phyloP scores from a whole-genome alignment of 2,797 vertebrate species.

The Pitangus sulphuratus region DNA sequence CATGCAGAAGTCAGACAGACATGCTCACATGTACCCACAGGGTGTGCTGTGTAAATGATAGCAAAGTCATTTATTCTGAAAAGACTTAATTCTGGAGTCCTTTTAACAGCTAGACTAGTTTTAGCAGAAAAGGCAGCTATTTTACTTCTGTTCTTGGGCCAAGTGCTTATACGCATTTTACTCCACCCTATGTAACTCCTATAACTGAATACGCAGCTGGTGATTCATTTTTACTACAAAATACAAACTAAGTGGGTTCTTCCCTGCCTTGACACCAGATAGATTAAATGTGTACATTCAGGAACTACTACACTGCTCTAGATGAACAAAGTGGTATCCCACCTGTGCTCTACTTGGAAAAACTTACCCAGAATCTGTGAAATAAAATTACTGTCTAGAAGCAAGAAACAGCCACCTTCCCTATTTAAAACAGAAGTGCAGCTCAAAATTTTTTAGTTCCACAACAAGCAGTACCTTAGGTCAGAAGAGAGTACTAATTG shows the following conservation, averaged over 20 bases:
- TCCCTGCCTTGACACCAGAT: background rate
- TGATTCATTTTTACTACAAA: background rate
- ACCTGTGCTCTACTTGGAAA: background rate
- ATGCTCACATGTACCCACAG: rapidly evolving
- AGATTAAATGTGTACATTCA: background rate
- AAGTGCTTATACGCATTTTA: background rate
- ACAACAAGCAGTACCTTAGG: background rate
- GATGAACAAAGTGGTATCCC: background rate
- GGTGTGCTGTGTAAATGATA: background rate
- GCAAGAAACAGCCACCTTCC: background rate
- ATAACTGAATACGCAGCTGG: background rate
- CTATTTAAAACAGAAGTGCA: background rate
- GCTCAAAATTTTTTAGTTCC: background rate
- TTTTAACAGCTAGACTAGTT: background rate
- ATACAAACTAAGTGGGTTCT: background rate
- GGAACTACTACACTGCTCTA: background rate
- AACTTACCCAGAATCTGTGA: background rate
- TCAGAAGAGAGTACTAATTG: background rate
- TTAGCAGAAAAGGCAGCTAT: background rate
- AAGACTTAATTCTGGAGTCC: background rate
- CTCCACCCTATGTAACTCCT: background rate
- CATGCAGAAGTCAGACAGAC: background rate
- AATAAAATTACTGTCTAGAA: background rate
- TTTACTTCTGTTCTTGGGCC: background rate
- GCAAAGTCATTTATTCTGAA: background rate